Conservation (phyloP, 2,888 invertebrate species). For the Icerya purchasi region DNA sequence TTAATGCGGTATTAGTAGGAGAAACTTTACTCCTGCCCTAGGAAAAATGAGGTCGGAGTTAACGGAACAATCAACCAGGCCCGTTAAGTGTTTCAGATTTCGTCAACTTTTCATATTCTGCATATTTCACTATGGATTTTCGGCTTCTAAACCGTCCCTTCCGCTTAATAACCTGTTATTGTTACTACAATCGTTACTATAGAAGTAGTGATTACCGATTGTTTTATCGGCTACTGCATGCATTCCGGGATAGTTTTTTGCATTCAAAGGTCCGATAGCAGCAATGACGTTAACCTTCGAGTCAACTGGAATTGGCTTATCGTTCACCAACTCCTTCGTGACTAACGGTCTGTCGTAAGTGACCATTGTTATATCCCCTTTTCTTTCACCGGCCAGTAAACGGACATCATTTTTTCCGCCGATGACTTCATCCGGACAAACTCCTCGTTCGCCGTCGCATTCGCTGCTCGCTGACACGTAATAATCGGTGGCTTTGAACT, state of each 20-base stretch:
- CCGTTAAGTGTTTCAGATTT: too few relatives aligned
- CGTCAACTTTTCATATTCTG: too few relatives aligned
- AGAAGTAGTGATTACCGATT: conserved; percentile 24
- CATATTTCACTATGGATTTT: too few relatives aligned
- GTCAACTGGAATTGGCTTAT: conserved; percentile 42
- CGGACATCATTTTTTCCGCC: conserved; percentile 59
- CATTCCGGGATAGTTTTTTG: conserved; percentile 58
- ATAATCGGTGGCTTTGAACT: conserved; percentile 63
- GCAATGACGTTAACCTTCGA: conserved; percentile 60
- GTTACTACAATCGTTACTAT: too few relatives aligned
- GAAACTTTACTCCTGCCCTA: too few relatives aligned
- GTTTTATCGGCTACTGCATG: conserved; percentile 53
- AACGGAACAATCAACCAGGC: too few relatives aligned
- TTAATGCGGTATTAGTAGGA: too few relatives aligned
- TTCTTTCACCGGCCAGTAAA: conserved; percentile 50
- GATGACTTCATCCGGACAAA: conserved; percentile 63
- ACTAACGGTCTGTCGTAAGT: conserved; percentile 55
- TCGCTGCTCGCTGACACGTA: conserved; percentile 52
- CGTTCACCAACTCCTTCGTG: conserved; percentile 49
- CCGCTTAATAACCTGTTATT: too few relatives aligned
- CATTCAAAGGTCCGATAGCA: conserved; percentile 66
- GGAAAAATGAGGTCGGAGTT: too few relatives aligned
- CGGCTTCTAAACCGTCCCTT: too few relatives aligned
- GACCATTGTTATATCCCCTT: conserved; percentile 58
- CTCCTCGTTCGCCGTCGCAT: conserved; percentile 37